Evolutionary conservation across 1,140 invertebrate genomes (phyloP).

Genomic region (Heliconius himera): DNA sequence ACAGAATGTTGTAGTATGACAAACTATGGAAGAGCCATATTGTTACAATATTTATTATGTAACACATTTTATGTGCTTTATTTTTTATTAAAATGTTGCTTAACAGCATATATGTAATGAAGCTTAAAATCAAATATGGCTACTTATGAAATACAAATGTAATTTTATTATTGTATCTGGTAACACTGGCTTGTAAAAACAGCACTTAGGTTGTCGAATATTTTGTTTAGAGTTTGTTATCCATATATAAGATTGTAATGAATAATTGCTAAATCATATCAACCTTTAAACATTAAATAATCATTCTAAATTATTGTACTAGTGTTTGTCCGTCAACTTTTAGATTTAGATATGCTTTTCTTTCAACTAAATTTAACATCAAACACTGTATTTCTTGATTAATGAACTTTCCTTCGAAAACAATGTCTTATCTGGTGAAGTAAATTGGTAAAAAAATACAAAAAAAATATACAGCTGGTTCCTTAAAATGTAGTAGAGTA

Average conservation of each 20-base stretch:
- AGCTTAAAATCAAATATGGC: background rate
- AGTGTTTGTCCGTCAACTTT: slow-evolving; percentile 47
- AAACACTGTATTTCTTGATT: slow-evolving; percentile 40
- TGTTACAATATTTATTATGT: slow-evolving; percentile 2
- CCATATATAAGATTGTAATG: slow-evolving; percentile 37
- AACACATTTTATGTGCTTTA: slow-evolving; percentile 3
- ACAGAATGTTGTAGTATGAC: background rate
- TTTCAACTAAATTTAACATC: slow-evolving; percentile 45
- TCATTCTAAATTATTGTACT: slow-evolving; percentile 48
- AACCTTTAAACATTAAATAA: slow-evolving; percentile 48
- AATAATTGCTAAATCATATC: slow-evolving; percentile 53
- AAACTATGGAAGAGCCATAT: slow-evolving; percentile 28
- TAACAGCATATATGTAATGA: background rate
- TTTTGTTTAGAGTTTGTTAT: slow-evolving; percentile 36
- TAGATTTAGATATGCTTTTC: slow-evolving; percentile 53
- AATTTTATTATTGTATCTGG: background rate
- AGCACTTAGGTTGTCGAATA: slow-evolving; percentile 41
- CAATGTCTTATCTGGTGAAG: slow-evolving; percentile 68
- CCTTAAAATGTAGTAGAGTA: slow-evolving; percentile 1
- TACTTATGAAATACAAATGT: background rate
- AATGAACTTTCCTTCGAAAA: slow-evolving; percentile 50
- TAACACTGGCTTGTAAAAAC: slow-evolving; percentile 30
- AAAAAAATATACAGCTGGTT: slow-evolving; percentile 18
- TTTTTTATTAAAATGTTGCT: background rate
- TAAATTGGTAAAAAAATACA: slow-evolving; percentile 28